These are phyloP conservation scores for Diarsia brunnea DNA, from an alignment of 2,888 invertebrate species.

Conservation along the genomic window DNA sequence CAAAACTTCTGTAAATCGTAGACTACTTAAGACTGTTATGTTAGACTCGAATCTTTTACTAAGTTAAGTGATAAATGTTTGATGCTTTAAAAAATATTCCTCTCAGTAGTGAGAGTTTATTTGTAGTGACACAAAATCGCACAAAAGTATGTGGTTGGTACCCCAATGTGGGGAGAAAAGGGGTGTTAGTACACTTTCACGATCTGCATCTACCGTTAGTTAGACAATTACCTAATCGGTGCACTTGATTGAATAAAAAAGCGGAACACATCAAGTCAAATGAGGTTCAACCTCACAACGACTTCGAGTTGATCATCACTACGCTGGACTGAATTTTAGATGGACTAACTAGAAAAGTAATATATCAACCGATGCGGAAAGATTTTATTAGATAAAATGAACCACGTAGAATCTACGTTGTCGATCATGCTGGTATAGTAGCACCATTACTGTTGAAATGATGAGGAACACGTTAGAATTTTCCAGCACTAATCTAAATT, in stretches of 20 bases:
- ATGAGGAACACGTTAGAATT: slow-evolving; percentile 44
- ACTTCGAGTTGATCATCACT: slow-evolving; percentile 26
- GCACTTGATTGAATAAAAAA: neutral
- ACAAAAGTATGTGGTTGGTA: slow-evolving; percentile 32
- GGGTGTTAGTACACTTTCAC: slow-evolving; percentile 22
- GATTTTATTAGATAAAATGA: slow-evolving; percentile 32
- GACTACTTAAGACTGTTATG: slow-evolving; percentile 73
- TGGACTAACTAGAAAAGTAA: slow-evolving; percentile 34
- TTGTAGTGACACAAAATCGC: slow-evolving; percentile 49
- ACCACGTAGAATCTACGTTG: slow-evolving; percentile 8
- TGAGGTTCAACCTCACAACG: slow-evolving; percentile 20
- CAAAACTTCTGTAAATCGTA: slow-evolving; percentile 68
- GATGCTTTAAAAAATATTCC: slow-evolving; percentile 73
- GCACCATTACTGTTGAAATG: slow-evolving; percentile 26
- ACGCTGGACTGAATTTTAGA: slow-evolving; percentile 42
- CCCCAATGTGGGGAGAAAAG: neutral
- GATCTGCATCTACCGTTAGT: slow-evolving; percentile 17
- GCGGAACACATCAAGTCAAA: slow-evolving; percentile 19
- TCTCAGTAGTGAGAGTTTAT: slow-evolving; percentile 51
- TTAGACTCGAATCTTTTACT: slow-evolving; percentile 64
- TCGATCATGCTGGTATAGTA: slow-evolving; percentile 30
- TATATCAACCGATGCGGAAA: slow-evolving; percentile 20
- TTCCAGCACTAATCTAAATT: slow-evolving; percentile 54
- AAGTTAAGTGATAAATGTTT: slow-evolving; percentile 74
- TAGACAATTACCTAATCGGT: neutral